Conservation (phyloP, 2,797 vertebrate species). For the Erpetoichthys calabaricus region DNA sequence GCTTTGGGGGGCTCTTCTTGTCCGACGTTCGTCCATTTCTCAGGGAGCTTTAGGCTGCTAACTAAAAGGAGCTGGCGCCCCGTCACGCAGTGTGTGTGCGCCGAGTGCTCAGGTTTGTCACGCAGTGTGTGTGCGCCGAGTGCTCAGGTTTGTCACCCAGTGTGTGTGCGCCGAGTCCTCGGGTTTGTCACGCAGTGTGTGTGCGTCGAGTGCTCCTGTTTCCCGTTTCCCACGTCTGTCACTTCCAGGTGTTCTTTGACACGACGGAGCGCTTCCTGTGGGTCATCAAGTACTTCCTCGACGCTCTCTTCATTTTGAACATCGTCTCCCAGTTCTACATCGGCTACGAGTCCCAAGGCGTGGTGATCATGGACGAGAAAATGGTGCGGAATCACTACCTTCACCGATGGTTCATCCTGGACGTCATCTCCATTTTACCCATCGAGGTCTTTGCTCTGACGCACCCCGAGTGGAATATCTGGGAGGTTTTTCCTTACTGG, state of each 20-base stretch:
- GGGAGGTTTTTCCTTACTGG: background rate
- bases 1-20: too few species aligned
- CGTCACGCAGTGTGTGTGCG: too few species aligned
- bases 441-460: constrained; percentile 4
- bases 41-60: too few species aligned
- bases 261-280: background rate
- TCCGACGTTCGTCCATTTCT: too few species aligned
- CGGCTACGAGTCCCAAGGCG: constrained; percentile 15
- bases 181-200: too few species aligned
- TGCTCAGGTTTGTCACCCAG: too few species aligned
- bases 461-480: background rate
- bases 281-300: constrained; percentile 11
- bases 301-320: constrained; percentile 11
- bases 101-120: too few species aligned
- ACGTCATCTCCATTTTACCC: constrained; percentile 14
- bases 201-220: too few species aligned
- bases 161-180: too few species aligned
- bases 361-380: constrained; percentile 12
- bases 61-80: too few species aligned
- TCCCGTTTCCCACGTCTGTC: too few species aligned
- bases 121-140: too few species aligned
- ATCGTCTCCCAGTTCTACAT: constrained; percentile 18
- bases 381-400: constrained; percentile 11
- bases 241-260: constrained; percentile 14
- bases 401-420: constrained; percentile 16